Conservation (phyloP, 2,113 vertebrate species). For the Oceanites oceanicus region DNA sequence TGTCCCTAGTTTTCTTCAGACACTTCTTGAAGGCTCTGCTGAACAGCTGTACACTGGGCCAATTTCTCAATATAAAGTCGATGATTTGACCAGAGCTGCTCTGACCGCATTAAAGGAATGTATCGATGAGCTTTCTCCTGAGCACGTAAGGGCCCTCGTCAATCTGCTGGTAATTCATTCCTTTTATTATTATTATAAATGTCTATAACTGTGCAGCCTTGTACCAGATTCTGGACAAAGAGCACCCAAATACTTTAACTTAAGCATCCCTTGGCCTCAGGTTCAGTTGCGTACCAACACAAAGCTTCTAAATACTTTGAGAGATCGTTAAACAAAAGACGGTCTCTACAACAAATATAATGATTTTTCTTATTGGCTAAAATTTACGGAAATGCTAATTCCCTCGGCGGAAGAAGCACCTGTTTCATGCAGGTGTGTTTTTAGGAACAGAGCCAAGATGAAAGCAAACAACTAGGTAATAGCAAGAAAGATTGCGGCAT, state of each 20-base stretch:
- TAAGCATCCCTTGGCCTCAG: not conserved
- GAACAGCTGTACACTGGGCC: not conserved
- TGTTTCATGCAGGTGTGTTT: not conserved
- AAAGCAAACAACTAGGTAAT: not conserved
- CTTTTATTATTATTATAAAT: too few relatives aligned
- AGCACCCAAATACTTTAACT: too few relatives aligned
- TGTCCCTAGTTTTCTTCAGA: not conserved
- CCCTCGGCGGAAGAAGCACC: not conserved
- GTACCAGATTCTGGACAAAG: not conserved
- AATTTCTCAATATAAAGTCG: rapidly evolving
- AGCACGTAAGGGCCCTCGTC: not conserved
- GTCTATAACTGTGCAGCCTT: not conserved
- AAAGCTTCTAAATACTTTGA: too few relatives aligned
- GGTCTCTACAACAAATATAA: not conserved
- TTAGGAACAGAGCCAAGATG: not conserved
- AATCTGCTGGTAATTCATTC: not conserved
- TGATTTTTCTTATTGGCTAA: not conserved
- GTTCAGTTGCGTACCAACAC: not conserved
- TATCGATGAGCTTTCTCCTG: not conserved
- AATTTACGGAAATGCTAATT: not conserved
- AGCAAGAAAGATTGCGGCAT: not conserved
- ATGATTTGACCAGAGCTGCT: not conserved
- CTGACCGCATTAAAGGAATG: not conserved
- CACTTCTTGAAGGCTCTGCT: not conserved
- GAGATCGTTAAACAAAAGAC: not conserved